Evolutionary conservation across 1,140 invertebrate species (phyloP), one percentile per base, ranked within the genome.

Genomic region (Drusus annulatus): DNA sequence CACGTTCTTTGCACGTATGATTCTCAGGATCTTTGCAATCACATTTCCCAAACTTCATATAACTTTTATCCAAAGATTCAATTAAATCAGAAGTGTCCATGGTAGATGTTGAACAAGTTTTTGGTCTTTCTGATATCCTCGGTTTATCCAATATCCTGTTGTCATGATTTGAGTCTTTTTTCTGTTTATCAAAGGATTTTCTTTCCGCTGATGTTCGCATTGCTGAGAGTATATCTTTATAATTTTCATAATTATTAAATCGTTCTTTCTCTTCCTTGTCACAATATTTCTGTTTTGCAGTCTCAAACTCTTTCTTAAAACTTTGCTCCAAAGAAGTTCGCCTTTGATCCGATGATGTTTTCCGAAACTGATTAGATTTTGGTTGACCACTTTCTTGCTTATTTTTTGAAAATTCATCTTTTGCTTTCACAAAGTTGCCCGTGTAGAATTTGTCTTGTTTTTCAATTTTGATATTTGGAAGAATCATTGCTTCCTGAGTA

Each of bases 1-100:
- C 87, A 84, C 80, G 89, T 87, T 80, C 85, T 85, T 0, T 86
- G 86, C 0, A 88, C 87, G 28, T 90, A 86, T 36, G 81, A 74
- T 60, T 86, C 86, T 84, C 87, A 86, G 68, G 87, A 84, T 79
- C 87, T 86, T 63, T 78, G 51, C 74, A 80, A 76, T 75, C 58
- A 63, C 60, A 81, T 71, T 83, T 78, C 28, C 65, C 80, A 62
- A 62, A 76, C 60, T 71, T 54, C 19, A 51, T 62, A 16, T 45
- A 54, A 10, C 62, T 79, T 13, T 51, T 52, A 58, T 83, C 74
- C 25, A 79, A 63, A 7, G 80, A 51, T 28, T 83, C 75, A 19
- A 63, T 19, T 15, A 54, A n/a, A 19, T 78, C 71, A 6, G 21
- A 31, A 17, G 65, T 60, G 75, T 83, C 76, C 5, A 45, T 45